Evolutionary conservation across 2,113 vertebrate genomes (phyloP), one percentile per base, ranked within the genome.

Genomic region (Phaethornis superciliosus): DNA sequence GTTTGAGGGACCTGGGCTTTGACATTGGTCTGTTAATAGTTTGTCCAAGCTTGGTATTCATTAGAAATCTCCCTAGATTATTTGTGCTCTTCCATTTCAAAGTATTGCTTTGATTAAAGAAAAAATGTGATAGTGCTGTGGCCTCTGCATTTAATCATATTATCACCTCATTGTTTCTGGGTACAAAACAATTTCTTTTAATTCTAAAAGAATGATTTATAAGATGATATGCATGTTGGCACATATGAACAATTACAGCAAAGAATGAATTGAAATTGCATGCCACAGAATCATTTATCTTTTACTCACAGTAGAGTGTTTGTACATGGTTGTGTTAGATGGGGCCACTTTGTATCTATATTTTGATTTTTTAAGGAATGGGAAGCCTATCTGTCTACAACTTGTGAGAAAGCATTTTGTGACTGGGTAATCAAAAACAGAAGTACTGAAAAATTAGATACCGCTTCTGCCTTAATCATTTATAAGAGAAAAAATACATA

Each of bases 141-240:
- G 67, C 32, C 46, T 85, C 68, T 88, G 51, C 47, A 51, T 89
- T 95, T 85, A 93, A 95, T 93, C 75, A 78, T 81, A 80, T 80
- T 77, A 95, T 71, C 10, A 0, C 47, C 37, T 83, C 59, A 89
- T 80, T 92, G 71, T 95, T 95, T 91, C 91, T 67, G 32, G 26
- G 47, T 74, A 80, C 33, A 93, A 89, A 92, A 69, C 58, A 80
- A 82, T 77, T 83, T 55, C 37, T 96, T 96, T 84, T 87, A 81
- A 85, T 95, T 96, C 67, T 92, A 74, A 94, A 92, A 92, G 89
- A 85, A 87, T 92, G 81, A 95, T 90, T 94, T 94, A 94, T 94
- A 94, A 89, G 93, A 76, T 65, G 70, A 91, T 94, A 95, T 87
- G 78, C 78, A 59, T 94, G 90, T 93, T 91, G 93, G 79, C 76